These are phyloP conservation scores for Hemicrepidius hirtus DNA, from an alignment of 2,888 invertebrate species.

Conservation along the genomic window DNA sequence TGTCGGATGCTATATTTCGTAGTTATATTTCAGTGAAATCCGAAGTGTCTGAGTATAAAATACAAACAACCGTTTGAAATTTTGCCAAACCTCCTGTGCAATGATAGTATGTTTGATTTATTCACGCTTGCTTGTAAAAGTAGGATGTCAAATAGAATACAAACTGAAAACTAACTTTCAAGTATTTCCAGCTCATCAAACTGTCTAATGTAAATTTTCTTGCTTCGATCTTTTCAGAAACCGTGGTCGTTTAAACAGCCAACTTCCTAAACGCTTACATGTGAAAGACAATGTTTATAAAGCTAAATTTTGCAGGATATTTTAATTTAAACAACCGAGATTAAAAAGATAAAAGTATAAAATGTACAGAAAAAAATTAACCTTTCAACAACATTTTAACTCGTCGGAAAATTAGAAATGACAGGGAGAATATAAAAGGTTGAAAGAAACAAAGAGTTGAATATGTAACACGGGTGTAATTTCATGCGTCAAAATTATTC, in stretches of 20 bases:
- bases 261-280: no score
- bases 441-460: conserved; percentile 1
- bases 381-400: background rate
- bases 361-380: conserved; percentile 2
- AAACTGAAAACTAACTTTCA: background rate
- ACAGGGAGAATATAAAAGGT: background rate
- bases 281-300: no score
- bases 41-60: background rate
- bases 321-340: no score
- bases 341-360: background rate
- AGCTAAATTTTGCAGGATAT: no score
- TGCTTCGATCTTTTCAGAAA: no score
- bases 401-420: conserved; percentile 3
- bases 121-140: background rate
- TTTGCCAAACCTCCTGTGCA: background rate
- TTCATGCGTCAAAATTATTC: background rate
- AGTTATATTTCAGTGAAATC: background rate
- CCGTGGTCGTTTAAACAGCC: no score
- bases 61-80: background rate
- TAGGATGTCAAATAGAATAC: background rate
- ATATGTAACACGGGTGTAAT: conserved; percentile 3
- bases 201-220: no score
- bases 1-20: no score
- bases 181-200: background rate
- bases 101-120: background rate